Percentiles rank a stretch among this genome's conserved stretches.
These are phyloP conservation scores for Oryzias sinensis DNA, from an alignment of 2,797 vertebrate species.

Conservation along the genomic window DNA sequence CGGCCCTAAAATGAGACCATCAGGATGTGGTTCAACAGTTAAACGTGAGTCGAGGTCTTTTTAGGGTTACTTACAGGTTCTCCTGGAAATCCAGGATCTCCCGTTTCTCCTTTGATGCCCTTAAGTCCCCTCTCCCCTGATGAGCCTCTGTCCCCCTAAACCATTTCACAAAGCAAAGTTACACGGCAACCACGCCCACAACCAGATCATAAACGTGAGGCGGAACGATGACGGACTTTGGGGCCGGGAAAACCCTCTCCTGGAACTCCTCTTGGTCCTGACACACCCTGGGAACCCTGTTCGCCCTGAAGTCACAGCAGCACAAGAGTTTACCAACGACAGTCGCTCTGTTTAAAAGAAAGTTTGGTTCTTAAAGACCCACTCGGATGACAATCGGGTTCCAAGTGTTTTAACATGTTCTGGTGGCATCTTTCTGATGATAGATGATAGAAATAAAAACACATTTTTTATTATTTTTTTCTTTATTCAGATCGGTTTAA, in stretches of 20 bases:
- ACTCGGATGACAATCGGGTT: too few species aligned
- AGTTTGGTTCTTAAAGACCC: too few species aligned
- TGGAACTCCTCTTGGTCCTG: constrained; percentile 82
- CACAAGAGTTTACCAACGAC: too few species aligned
- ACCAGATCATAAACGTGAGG: not conserved
- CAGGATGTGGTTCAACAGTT: not conserved
- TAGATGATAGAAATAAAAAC: too few species aligned
- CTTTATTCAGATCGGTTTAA: too few species aligned
- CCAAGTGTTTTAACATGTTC: too few species aligned
- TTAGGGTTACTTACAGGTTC: constrained; percentile 74
- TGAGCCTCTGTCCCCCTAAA: constrained; percentile 84
- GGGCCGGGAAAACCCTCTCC: constrained; percentile 87
- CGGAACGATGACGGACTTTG: constrained; percentile 75
- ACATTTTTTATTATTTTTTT: too few species aligned
- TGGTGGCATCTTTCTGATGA: too few species aligned
- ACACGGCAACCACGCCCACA: not conserved
- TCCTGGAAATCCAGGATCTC: constrained; percentile 82
- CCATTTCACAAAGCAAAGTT: not conserved
- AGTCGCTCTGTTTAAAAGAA: too few species aligned
- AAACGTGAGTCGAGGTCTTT: not conserved
- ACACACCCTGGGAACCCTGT: constrained; percentile 84
- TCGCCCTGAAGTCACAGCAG: constrained; percentile 77
- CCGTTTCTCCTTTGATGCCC: constrained; percentile 83
- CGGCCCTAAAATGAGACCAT: constrained; percentile 70
- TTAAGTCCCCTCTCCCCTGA: constrained; percentile 84